Evolutionary conservation across 2,797 vertebrate species (phyloP).

Genomic region (Petrocephalus sullivani): DNA sequence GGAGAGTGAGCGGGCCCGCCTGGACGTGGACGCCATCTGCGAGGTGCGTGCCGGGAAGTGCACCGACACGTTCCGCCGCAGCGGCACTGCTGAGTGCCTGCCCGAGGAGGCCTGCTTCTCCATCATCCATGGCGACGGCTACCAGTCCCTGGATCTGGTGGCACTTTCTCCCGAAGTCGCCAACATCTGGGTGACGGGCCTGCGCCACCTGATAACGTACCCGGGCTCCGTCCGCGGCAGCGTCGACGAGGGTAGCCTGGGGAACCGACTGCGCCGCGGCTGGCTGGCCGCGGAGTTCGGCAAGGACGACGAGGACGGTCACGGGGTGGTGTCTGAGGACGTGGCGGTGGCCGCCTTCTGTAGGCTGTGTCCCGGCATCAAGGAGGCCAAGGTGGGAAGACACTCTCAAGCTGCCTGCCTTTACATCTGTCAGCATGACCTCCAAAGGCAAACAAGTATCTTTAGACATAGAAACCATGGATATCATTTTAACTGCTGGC

Average conservation of each 20-base stretch:
- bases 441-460: background rate
- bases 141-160: conserved; percentile 89
- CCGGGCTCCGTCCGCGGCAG: conserved; percentile 69
- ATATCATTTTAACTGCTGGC: background rate
- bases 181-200: conserved; percentile 96
- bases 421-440: background rate
- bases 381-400: conserved; percentile 77
- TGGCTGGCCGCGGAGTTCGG: conserved; percentile 84
- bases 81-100: conserved; percentile 82
- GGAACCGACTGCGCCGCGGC: conserved; percentile 73
- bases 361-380: conserved; percentile 84
- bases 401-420: background rate
- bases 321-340: conserved; percentile 86
- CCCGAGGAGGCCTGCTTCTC: conserved; percentile 92
- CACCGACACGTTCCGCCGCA: conserved; percentile 92
- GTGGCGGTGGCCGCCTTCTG: conserved; percentile 81
- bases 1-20: conserved; percentile 82
- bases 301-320: conserved; percentile 81
- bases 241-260: conserved; percentile 61
- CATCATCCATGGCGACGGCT: conserved; percentile 88
- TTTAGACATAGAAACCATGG: background rate
- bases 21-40: conserved; percentile 80
- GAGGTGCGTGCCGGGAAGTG: conserved; percentile 92
- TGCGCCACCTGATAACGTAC: conserved; percentile 86
- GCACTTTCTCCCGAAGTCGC: conserved; percentile 91